Evolutionary conservation across 2,888 invertebrate genomes (phyloP).

Genomic region (Clepsis dumicolana): DNA sequence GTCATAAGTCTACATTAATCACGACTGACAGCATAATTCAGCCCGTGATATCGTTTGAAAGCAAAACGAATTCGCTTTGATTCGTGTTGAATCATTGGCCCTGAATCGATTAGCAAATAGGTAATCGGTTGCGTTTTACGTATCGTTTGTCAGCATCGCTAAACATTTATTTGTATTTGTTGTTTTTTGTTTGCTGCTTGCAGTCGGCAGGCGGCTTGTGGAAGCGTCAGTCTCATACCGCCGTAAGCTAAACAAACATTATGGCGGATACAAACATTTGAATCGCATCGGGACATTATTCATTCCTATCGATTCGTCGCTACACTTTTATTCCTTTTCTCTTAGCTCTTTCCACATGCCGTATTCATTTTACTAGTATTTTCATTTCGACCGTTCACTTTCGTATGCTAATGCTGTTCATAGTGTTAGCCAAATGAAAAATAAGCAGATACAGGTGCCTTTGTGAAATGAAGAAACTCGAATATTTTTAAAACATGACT

Average conservation of each 20-base stretch:
- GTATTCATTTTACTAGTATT: slow-evolving; percentile 35
- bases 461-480: slow-evolving; percentile 29
- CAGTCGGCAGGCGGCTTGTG: slow-evolving; percentile 50
- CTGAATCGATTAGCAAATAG: slow-evolving; percentile 82
- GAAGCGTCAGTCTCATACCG: slow-evolving; percentile 59
- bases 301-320: slow-evolving; percentile 68
- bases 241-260: slow-evolving; percentile 72
- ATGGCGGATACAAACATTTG: slow-evolving; percentile 69
- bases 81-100: slow-evolving; percentile 77
- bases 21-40: slow-evolving; percentile 76
- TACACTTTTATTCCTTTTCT: slow-evolving; percentile 49
- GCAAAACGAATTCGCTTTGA: slow-evolving; percentile 78
- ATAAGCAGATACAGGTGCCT: slow-evolving; percentile 33
- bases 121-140: slow-evolving; percentile 43
- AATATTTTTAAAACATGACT: slow-evolving; percentile 23
- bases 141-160: slow-evolving; percentile 47
- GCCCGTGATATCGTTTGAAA: slow-evolving; percentile 74
- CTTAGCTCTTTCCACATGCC: slow-evolving; percentile 45
- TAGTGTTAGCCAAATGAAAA: slow-evolving; percentile 32
- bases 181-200: slow-evolving; percentile 64
- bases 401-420: slow-evolving; percentile 32
- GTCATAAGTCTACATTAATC: slow-evolving; percentile 79
- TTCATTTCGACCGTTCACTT: slow-evolving; percentile 33
- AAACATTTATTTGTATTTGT: slow-evolving; percentile 63
- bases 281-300: slow-evolving; percentile 69